Percentiles rank a stretch among this genome's conserved stretches.
phyloP scores from a whole-genome alignment of 2,888 invertebrate genomes.

The Nephrotoma flavescens region DNA sequence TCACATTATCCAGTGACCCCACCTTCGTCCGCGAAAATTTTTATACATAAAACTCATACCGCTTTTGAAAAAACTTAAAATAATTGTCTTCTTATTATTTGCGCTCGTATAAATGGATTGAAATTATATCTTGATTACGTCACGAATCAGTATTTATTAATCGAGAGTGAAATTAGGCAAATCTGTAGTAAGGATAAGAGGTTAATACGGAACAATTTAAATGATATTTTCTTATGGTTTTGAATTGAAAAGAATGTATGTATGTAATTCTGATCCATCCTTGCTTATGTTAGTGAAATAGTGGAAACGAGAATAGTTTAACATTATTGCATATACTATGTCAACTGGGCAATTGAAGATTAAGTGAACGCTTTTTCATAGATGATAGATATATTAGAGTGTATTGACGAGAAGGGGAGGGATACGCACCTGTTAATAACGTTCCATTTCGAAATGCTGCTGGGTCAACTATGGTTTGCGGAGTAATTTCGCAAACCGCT shows the following conservation, averaged over 20 bases:
- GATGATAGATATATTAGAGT: too few species aligned
- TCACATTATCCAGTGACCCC: neutral
- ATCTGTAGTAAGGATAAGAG: neutral
- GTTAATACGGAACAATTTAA: neutral
- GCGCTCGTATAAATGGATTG: neutral
- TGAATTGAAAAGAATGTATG: neutral
- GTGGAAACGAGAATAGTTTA: too few species aligned
- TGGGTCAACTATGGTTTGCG: too few species aligned
- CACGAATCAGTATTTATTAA: neutral
- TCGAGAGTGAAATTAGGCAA: neutral
- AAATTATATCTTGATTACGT: neutral
- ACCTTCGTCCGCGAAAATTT: neutral
- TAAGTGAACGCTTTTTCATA: too few species aligned
- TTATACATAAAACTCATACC: neutral
- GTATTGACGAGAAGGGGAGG: too few species aligned
- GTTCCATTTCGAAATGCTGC: too few species aligned
- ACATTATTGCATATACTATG: too few species aligned
- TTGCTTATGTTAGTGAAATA: too few species aligned
- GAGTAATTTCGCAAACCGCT: too few species aligned
- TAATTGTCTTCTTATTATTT: neutral
- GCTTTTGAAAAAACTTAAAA: neutral
- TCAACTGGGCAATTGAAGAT: too few species aligned
- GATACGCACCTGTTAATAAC: too few species aligned
- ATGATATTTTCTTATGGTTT: neutral
- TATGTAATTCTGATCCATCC: too few species aligned